phyloP scores from a whole-genome alignment of 2,888 invertebrate genomes.

The Pandemis cinnamomeana region DNA sequence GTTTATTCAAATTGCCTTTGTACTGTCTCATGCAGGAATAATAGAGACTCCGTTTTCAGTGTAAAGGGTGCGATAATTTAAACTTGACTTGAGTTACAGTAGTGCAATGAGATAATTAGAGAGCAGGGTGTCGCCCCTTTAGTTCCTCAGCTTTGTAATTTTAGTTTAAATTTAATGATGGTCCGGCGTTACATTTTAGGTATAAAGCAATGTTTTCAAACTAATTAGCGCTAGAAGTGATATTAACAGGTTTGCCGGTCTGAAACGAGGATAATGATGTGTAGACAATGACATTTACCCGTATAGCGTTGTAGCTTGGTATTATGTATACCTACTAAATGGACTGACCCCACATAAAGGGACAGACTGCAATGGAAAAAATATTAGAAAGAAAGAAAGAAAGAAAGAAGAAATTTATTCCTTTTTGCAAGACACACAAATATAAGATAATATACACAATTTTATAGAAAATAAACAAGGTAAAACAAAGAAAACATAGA shows the following conservation, averaged over 20 bases:
- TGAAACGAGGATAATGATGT: not conserved
- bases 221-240: not conserved
- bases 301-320: too few species aligned
- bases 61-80: not conserved
- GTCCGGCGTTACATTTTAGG: not conserved
- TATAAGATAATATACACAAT: too few species aligned
- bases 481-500: too few species aligned
- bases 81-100: conserved; percentile 12
- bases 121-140: conserved; percentile 8
- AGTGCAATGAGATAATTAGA: conserved; percentile 5
- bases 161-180: not conserved
- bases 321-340: too few species aligned
- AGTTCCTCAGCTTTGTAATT: conserved; percentile 4
- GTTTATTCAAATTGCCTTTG: conserved; percentile 21
- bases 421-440: too few species aligned
- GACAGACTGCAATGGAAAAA: not conserved
- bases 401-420: too few species aligned
- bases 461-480: too few species aligned
- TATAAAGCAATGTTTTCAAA: not conserved
- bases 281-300: not conserved
- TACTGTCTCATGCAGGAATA: not conserved
- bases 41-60: not conserved
- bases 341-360: too few species aligned
- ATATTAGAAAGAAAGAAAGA: too few species aligned
- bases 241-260: not conserved